Base-by-base conservation (phyloP, 2,113 vertebrate genomes). In the Oncorhynchus clarkii region DNA sequence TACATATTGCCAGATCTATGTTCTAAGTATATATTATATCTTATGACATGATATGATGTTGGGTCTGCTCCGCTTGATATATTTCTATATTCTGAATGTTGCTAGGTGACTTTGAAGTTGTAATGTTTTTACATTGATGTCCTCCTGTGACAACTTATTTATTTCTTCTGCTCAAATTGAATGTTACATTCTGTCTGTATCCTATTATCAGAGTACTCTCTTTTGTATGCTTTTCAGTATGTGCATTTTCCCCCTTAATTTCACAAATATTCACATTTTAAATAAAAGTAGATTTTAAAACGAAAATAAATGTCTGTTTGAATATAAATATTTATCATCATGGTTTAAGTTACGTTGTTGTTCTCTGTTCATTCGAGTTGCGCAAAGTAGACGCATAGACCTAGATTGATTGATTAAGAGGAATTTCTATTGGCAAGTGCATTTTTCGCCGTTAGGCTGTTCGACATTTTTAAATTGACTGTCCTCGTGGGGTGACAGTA, bases 391-490 rank as follows among this genome's bases (percentile, higher is more conserved):
- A 24, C 9, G 39, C 39, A 11, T 65, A 26, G 11, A n/a, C 24
- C 20, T 62, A 62, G 60, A 9, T 45, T 45, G 65, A 67, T 29
- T 67, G 26, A 24, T 78, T 73, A 9, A 24, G 51, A 73, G 59
- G 79, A 77, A 83, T 18, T 68, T 65, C 64, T 79, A 69, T 78
- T 12, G 48, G n/a, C 69, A 70, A 51, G 69, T 16, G 18, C 26
- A 78, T 4, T 57, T 16, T 16, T 31, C 2, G 5, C 65, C 14
- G 57, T 24, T n/a, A 20, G 81, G 70, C 67, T 80, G 57, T 83
- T 83, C 81, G 75, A 77, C 20, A 2, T 75, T 66, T 22, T 77
- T 78, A 74, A 80, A 80, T 73, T 18, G 0, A 22, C 64, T 26
- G 59, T 26, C 12, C n/a, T 73, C 69, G 66, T 71, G 27, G 72